phyloP scores from a whole-genome alignment of 2,113 vertebrate genomes.

The Sminthopsis crassicaudata region DNA sequence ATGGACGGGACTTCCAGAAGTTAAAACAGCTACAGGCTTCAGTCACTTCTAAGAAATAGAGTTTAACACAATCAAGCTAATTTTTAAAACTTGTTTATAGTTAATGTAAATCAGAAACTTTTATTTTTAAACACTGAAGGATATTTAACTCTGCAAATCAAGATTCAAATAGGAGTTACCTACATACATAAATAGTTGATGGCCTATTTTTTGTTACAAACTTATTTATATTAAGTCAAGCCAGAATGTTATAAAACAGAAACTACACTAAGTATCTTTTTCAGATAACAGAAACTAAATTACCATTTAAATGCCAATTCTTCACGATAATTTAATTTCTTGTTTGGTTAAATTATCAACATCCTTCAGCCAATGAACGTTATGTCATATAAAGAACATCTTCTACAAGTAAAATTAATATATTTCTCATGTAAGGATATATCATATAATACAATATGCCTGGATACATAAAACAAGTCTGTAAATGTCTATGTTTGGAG shows the following conservation, averaged over 20 bases:
- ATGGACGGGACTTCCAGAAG: neutral
- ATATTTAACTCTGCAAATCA: neutral
- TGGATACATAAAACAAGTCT: neutral
- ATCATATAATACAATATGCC: neutral
- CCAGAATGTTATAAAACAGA: neutral
- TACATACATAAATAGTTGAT: neutral
- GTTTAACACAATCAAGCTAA: neutral
- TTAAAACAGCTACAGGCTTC: constrained; percentile 16
- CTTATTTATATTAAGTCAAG: neutral
- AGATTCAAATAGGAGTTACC: rapidly evolving
- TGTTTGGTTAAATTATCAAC: neutral
- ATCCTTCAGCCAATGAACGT: neutral
- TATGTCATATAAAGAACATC: neutral
- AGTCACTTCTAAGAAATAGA: neutral
- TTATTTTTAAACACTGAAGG: neutral
- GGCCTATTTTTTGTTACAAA: neutral
- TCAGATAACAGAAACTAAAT: neutral
- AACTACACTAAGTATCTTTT: neutral
- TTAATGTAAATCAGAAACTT: neutral
- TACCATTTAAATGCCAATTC: neutral
- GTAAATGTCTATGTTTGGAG: neutral
- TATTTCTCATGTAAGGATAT: neutral
- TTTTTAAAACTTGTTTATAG: neutral
- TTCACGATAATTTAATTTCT: neutral
- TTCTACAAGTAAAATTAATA: neutral